Conservation (phyloP, 2,888 invertebrate species). For the Psococerastis gibbosa region DNA sequence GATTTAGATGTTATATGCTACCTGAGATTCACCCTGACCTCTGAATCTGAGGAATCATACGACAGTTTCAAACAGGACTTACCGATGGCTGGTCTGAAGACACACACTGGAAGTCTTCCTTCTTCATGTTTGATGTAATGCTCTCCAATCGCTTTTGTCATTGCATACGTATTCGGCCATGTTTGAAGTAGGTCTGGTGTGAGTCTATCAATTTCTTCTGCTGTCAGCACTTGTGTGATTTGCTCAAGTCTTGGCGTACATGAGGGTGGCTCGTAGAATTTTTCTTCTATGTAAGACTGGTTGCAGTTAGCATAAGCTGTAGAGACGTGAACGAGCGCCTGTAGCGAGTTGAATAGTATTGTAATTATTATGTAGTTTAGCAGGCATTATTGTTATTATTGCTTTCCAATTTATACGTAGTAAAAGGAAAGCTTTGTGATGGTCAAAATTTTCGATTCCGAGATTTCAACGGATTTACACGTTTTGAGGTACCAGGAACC, state of each 20-base stretch:
- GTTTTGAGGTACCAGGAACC: no score
- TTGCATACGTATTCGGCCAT: constrained; percentile 81
- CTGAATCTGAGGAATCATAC: no score
- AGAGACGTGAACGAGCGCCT: constrained; percentile 3
- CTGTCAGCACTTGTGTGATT: background rate
- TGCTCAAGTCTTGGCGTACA: background rate
- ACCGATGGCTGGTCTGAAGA: constrained; percentile 74
- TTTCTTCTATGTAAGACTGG: background rate
- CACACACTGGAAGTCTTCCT: constrained; percentile 53
- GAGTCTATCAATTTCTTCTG: background rate
- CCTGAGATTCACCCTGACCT: no score
- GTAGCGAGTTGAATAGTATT: no score
- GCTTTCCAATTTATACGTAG: no score
- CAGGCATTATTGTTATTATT: no score
- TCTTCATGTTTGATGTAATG: constrained; percentile 46
- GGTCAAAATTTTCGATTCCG: no score
- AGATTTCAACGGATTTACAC: no score
- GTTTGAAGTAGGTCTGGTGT: constrained; percentile 31
- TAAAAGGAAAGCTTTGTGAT: no score
- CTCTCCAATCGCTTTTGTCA: constrained; percentile 80
- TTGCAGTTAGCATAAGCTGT: constrained; percentile 3
- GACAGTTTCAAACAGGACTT: constrained; percentile 19
- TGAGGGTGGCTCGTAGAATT: constrained; percentile 1
- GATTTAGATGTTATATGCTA: no score
- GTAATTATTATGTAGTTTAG: no score